phyloP scores from a whole-genome alignment of 2,113 vertebrate genomes.

The Hiodon tergisus region DNA sequence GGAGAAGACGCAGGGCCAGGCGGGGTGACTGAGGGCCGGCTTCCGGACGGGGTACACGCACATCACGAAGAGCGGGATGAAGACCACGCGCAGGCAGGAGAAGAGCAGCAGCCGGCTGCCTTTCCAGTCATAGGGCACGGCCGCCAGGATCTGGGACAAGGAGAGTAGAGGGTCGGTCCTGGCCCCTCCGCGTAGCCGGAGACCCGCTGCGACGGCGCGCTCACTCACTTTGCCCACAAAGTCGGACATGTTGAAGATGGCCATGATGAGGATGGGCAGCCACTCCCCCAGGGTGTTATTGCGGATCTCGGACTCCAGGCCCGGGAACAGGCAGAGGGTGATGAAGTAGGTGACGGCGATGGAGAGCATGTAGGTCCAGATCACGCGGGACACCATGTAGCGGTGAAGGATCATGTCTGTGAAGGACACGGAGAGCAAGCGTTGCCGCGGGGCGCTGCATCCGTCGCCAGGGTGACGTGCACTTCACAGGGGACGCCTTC shows the following conservation, averaged over 20 bases:
- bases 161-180: not conserved
- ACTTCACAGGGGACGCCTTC: not conserved
- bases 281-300: slow-evolving; percentile 84
- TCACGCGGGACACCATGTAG: slow-evolving; percentile 82
- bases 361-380: slow-evolving; percentile 96
- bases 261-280: slow-evolving; percentile 98
- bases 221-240: slow-evolving; percentile 89
- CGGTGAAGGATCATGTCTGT: slow-evolving; percentile 91
- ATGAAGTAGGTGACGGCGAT: slow-evolving; percentile 96
- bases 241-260: slow-evolving; percentile 97
- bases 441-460: not conserved
- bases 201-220: not conserved
- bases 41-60: slow-evolving; percentile 78
- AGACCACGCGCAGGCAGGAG: slow-evolving; percentile 81
- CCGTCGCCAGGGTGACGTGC: not conserved
- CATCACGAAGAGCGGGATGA: slow-evolving; percentile 97
- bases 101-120: slow-evolving; percentile 83
- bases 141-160: slow-evolving; percentile 79
- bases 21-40: slow-evolving; percentile 82
- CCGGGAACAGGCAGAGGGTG: slow-evolving; percentile 92
- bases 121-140: slow-evolving; percentile 85
- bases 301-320: slow-evolving; percentile 90
- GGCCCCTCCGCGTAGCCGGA: not conserved
- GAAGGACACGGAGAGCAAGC: slow-evolving; percentile 3
- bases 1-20: slow-evolving; percentile 95